Conservation (phyloP, 1,140 invertebrate species). For the Drosophila melanogaster region DNA sequence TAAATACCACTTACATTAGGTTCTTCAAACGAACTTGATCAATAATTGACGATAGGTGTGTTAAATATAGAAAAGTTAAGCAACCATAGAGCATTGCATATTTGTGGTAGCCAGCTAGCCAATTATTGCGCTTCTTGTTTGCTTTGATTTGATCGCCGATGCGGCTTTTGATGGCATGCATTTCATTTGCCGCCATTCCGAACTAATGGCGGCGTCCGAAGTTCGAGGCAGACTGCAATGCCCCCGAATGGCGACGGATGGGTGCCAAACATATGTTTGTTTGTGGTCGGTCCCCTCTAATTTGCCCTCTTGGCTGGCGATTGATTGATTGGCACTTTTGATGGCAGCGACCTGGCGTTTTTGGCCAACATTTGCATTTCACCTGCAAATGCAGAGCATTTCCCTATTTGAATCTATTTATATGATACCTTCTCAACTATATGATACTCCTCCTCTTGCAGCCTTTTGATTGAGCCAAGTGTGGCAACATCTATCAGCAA, state of each 20-base stretch:
- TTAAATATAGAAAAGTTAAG: background rate
- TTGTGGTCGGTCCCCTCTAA: background rate
- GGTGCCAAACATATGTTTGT: slow-evolving; percentile 41
- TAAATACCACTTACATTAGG: background rate
- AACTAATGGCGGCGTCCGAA: slow-evolving; percentile 32
- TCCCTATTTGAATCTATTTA: slow-evolving; percentile 24
- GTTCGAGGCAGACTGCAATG: slow-evolving; percentile 41
- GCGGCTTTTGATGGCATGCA: slow-evolving; percentile 58
- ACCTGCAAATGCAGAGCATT: slow-evolving; percentile 33
- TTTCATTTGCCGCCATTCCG: slow-evolving; percentile 46
- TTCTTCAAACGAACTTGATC: background rate
- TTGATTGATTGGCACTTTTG: slow-evolving; percentile 78
- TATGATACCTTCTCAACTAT: background rate
- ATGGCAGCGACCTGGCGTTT: slow-evolving; percentile 60
- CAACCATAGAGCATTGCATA: slow-evolving; percentile 3
- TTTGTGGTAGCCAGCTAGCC: background rate
- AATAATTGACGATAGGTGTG: no score
- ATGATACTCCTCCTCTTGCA: slow-evolving; percentile 39
- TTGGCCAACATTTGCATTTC: slow-evolving; percentile 55
- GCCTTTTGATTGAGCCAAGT: slow-evolving; percentile 79
- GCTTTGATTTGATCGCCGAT: slow-evolving; percentile 54
- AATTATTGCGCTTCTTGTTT: slow-evolving; percentile 32
- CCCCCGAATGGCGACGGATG: slow-evolving; percentile 36
- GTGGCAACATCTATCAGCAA: slow-evolving; percentile 64
- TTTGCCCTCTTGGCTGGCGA: slow-evolving; percentile 21